Conservation (phyloP, 2,113 vertebrate species). For the Columba janthina region DNA sequence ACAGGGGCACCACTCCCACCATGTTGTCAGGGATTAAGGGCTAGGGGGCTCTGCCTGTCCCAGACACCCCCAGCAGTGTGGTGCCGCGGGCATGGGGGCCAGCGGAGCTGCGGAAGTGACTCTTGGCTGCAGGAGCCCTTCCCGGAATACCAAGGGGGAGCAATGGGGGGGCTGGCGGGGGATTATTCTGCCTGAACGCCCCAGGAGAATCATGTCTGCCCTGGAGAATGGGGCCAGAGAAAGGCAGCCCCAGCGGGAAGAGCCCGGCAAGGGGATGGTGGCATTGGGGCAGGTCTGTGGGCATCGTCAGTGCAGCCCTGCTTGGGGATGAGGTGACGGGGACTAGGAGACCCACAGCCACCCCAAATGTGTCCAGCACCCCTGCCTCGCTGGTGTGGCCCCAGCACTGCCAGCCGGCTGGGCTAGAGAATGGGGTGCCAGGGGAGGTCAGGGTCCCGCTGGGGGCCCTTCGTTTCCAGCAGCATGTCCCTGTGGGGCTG, state of each 20-base stretch:
- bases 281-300: neutral
- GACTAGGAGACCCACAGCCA: neutral
- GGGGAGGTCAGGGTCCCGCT: neutral
- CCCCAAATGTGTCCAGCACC: accelerated
- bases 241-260: neutral
- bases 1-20: neutral
- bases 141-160: constrained; percentile 59
- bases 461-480: neutral
- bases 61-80: neutral
- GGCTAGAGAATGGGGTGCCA: neutral
- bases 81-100: neutral
- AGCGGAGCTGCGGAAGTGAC: constrained; percentile 12
- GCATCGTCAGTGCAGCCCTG: neutral
- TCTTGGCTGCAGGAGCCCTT: constrained; percentile 26
- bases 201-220: constrained; percentile 21
- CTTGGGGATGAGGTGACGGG: neutral
- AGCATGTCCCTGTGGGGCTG: neutral
- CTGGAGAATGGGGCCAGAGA: neutral
- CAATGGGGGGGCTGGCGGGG: neutral
- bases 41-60: neutral
- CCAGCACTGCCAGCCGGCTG: neutral
- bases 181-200: constrained; percentile 63
- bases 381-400: neutral
- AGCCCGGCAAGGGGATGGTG: neutral
- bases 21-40: neutral